A percentile compares a stretch with the other conserved stretches of the same genome.
phyloP scores from a whole-genome alignment of 92 coral and sea anemone genomes.

The Palythoa grandis region DNA sequence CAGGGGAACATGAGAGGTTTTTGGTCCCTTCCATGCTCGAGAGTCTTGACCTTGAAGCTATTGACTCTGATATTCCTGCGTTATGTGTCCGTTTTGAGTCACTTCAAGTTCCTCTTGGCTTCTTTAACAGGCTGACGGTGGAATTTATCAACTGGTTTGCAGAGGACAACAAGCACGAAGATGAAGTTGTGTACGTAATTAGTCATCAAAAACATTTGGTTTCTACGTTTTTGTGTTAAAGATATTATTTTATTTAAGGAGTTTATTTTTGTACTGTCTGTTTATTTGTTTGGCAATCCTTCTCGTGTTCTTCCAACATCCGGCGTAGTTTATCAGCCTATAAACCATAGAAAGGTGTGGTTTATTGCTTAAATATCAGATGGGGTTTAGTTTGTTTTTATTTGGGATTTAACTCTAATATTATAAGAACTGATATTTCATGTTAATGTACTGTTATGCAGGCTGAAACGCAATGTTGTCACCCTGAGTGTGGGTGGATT shows the following conservation, averaged over 20 bases:
- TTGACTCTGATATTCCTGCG: constrained; percentile 2
- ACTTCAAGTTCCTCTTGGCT: constrained; percentile 22
- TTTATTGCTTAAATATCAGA: no score
- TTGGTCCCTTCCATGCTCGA: constrained; percentile 35
- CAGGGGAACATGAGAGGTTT: not conserved
- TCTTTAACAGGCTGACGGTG: constrained; percentile 10
- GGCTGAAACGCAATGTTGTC: constrained; percentile 9
- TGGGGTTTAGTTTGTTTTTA: no score
- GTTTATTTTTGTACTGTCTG: no score
- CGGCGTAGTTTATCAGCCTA: no score
- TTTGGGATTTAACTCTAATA: no score
- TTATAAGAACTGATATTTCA: no score
- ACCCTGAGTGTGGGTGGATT: not conserved
- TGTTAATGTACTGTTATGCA: not conserved
- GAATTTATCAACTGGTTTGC: constrained; percentile 30
- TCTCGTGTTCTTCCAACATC: no score
- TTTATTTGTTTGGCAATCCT: no score
- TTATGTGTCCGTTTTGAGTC: constrained; percentile 15
- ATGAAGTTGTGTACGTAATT: constrained; percentile 18
- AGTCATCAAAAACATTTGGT: not conserved
- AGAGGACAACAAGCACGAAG: not conserved
- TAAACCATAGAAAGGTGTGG: no score
- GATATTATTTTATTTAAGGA: no score
- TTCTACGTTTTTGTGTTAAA: not conserved
- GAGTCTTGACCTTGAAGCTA: not conserved